Base-by-base conservation (phyloP, 1,140 invertebrate species). In the Drosophila kepulauana region DNA sequence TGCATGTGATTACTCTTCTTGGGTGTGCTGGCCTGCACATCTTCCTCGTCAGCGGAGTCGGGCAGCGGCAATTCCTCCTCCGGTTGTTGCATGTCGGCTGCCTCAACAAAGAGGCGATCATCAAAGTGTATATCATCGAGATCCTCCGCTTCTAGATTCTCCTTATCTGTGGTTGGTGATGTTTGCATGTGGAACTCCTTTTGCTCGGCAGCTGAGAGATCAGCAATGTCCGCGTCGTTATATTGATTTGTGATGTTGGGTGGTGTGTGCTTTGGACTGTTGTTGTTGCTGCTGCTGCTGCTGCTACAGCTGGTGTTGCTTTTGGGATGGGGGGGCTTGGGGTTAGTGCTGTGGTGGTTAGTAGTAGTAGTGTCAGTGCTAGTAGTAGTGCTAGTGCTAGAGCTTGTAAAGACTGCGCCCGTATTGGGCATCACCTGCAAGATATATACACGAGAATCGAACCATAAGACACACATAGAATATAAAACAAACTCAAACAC, bases 341-440 rank as follows among this genome's bases (percentile, higher is more conserved):
- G 41, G 70, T 38, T 70, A 56, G 64, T 64, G 67, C 68, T 52
- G 68, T 43, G 65, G 67, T 43, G 65, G 65, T 68, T 57, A 72
- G 70, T 74, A 58, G 81, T 62, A 46, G 76, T 66, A 74, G 52
- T 78, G 52, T 52, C 73, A 75, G 76, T 66, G 75, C 57, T 78
- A 56, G 57, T 75, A 73, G 70, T 75, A 57, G 72, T 79, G 61
- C 63, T 78, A 73, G 72, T 78, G 74, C 63, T 86, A 78, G 81
- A 81, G 75, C 84, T 88, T 73, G 84, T 81, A 82, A 91, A 75
- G 67, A 91, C 86, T 69, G 84, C 91, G 82, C 89, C 91, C 85
- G 78, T 91, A 89, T 92, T 92, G 86, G 91, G 91, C 87, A 92
- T 92, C 74, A 92, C 91, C 91, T 92, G 91, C 63, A 92, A 92